These are phyloP conservation scores for Aporophyla lueneburgensis DNA, from an alignment of 2,888 invertebrate genomes.

Conservation along the genomic window DNA sequence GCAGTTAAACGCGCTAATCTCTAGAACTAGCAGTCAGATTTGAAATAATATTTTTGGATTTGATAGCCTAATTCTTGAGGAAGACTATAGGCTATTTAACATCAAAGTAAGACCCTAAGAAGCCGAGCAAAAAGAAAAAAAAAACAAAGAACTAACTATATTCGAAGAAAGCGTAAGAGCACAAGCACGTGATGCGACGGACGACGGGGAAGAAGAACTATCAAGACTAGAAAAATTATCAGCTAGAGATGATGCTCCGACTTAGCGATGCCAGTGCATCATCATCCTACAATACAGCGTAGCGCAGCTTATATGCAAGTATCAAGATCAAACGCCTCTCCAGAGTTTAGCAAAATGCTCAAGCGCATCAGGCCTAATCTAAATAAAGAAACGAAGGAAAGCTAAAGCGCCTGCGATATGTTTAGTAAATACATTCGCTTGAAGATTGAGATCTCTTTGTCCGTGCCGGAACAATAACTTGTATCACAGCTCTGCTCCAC, in stretches of 20 bases:
- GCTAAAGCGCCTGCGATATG: conserved; percentile 16
- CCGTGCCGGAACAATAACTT: conserved; percentile 62
- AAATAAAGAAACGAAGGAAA: conserved; percentile 21
- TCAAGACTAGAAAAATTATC: neutral
- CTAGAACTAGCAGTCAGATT: too few relatives aligned
- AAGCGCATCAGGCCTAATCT: neutral
- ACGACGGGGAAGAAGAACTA: too few relatives aligned
- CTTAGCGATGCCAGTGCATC: neutral
- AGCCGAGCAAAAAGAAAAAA: too few relatives aligned
- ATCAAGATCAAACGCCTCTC: neutral
- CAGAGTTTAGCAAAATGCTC: neutral
- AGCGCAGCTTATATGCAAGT: neutral
- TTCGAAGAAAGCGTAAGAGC: too few relatives aligned
- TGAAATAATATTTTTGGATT: too few relatives aligned
- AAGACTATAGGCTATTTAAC: too few relatives aligned
- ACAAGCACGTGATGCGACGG: too few relatives aligned
- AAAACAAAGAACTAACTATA: too few relatives aligned
- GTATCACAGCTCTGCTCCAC: conserved; percentile 45
- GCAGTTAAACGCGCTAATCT: too few relatives aligned
- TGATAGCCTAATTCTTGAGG: too few relatives aligned
- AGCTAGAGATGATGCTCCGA: neutral
- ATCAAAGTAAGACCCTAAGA: too few relatives aligned
- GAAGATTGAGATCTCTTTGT: conserved; percentile 66
- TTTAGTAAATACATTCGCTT: conserved; percentile 55
- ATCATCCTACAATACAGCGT: too few relatives aligned